Conservation (phyloP, 1,140 invertebrate genomes). For the Lepidostoma basale region DNA sequence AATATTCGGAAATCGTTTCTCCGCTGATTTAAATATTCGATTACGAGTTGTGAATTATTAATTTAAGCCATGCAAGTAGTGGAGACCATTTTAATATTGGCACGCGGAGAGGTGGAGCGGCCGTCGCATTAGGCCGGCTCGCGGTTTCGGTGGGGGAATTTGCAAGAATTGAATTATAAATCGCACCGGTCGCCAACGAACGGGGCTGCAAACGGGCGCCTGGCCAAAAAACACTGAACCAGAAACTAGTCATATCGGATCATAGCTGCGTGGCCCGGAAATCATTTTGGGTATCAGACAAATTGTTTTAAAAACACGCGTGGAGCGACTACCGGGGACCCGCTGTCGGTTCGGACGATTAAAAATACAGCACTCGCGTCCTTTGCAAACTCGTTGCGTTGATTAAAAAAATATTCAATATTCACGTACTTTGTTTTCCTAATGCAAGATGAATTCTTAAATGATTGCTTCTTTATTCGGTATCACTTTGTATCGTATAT, state of each 20-base stretch:
- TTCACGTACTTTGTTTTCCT: no score
- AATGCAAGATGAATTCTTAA: no score
- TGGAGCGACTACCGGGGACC: no score
- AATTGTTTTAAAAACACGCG: conserved; percentile 11
- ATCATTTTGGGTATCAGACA: background rate
- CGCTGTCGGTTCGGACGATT: no score
- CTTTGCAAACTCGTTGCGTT: no score
- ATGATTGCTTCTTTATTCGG: no score
- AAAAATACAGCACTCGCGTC: no score
- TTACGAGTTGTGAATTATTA: conserved; percentile 8
- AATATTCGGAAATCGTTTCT: background rate
- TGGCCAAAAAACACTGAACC: conserved; percentile 42
- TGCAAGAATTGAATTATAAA: conserved; percentile 44
- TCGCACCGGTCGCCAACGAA: conserved; percentile 20
- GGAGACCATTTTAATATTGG: conserved; percentile 23
- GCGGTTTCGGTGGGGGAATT: background rate
- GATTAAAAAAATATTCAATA: no score
- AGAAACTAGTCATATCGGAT: conserved; percentile 44
- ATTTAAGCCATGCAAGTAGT: conserved; percentile 3
- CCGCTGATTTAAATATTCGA: background rate
- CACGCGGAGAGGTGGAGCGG: conserved; percentile 9
- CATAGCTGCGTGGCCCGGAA: conserved; percentile 13
- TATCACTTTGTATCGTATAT: no score
- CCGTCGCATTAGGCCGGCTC: conserved; percentile 11
- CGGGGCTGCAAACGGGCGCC: conserved; percentile 16